These are phyloP conservation scores for Tenthredo amoena DNA, from an alignment of 2,888 invertebrate genomes.

Conservation along the genomic window DNA sequence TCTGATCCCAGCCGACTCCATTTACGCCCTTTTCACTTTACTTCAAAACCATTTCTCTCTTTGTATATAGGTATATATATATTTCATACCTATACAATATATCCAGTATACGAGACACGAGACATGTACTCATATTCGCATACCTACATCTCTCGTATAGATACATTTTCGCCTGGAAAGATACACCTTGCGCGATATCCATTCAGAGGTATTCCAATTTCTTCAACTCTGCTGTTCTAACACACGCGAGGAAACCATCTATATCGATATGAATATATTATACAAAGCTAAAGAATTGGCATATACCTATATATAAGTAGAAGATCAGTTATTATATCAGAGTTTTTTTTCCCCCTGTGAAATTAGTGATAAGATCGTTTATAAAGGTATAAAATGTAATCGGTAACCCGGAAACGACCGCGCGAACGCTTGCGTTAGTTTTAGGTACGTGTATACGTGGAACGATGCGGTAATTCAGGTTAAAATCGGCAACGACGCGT, in stretches of 20 bases:
- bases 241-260: too few relatives aligned
- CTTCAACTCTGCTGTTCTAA: too few relatives aligned
- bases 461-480: conserved; percentile 7
- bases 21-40: conserved; percentile 39
- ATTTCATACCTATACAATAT: background rate
- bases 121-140: too few relatives aligned
- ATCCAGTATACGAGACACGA: background rate
- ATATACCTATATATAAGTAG: too few relatives aligned
- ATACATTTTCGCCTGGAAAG: too few relatives aligned
- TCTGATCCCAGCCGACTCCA: conserved; percentile 70
- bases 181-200: too few relatives aligned
- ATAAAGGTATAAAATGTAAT: background rate
- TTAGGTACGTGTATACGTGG: background rate
- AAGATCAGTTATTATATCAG: background rate
- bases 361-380: background rate
- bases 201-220: too few relatives aligned
- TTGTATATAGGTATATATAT: background rate
- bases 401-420: background rate
- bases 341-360: background rate
- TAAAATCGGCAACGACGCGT: conserved; percentile 20
- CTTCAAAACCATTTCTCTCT: conserved; percentile 27
- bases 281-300: too few relatives aligned
- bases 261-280: too few relatives aligned
- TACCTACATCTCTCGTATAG: too few relatives aligned
- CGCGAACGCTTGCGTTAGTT: background rate